Evolutionary conservation across 2,797 vertebrate genomes (phyloP).

Genomic region (Euphonia xanthogaster): DNA sequence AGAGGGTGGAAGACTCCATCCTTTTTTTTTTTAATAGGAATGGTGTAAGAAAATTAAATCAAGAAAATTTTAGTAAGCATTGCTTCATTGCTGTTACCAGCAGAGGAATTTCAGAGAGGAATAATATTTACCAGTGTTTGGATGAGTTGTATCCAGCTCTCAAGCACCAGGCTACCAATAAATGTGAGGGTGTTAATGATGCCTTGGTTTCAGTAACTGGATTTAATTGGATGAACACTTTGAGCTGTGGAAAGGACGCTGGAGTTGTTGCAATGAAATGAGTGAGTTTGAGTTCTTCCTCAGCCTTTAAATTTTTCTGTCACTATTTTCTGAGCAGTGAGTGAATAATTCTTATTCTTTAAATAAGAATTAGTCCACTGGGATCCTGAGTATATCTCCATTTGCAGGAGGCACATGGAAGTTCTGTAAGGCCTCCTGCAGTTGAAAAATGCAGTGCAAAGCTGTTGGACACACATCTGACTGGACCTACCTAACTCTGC

Average conservation of each 20-base stretch:
- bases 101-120: neutral
- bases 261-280: neutral
- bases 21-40: neutral
- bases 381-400: neutral
- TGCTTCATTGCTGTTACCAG: neutral
- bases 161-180: neutral
- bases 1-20: neutral
- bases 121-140: neutral
- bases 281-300: neutral
- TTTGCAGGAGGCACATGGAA: neutral
- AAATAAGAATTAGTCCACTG: neutral
- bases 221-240: neutral
- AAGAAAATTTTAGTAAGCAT: neutral
- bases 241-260: neutral
- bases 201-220: neutral
- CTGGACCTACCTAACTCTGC: neutral
- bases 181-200: neutral
- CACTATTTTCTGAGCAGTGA: neutral
- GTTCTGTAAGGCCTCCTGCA: neutral
- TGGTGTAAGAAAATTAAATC: neutral
- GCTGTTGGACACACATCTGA: neutral
- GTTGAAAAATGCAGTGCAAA: neutral
- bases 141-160: neutral
- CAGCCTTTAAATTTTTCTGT: neutral
- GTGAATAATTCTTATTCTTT: neutral